Base-by-base conservation (phyloP, 2,113 vertebrate genomes). In the Prochilodus magdalenae region DNA sequence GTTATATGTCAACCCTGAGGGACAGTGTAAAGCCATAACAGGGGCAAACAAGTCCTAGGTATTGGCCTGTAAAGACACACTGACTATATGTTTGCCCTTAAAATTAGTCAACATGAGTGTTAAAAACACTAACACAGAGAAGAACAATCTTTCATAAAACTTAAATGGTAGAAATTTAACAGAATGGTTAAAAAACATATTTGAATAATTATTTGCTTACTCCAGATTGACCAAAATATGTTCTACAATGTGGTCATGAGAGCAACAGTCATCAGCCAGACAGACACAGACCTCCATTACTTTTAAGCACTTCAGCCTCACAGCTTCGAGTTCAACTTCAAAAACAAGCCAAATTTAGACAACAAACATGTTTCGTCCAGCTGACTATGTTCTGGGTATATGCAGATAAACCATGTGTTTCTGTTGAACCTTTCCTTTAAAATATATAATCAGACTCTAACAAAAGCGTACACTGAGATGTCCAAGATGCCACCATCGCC, bases 1-100 rank as follows among this genome's bases (percentile, higher is more conserved):
- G 77, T 85, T 75, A 83, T 85, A 72, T 70, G 30, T 81, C 65
- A 86, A 78, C 75, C 72, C 75, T 20, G 60, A 44, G 44, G 24
- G 51, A 81, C 47, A 53, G n/a, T 13, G 22, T 62, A 73, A 76
- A 81, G 30, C 49, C 5, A 33, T 14, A 62, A 80, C 27, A 30
- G 30, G 33, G 36, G 59, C 16, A 74, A 83, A 51, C 20, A 49
- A 66, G 30, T 53, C 59, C 62, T 18, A 79, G 47, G 67, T 77
- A 75, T 33, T 65, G 67, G 75, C 67, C 29, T 57, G 51, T 62
- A 24, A 81, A 72, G 24, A 65, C 49, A 77, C 66, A 29, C 22
- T 24, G n/a, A 22, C 78, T 53, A 77, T 26, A 49, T 27, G 66
- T 3, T 36, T 60, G 55, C 65, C 44, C 4, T 57, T 15, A n/a